Base-by-base conservation (phyloP, 2,113 vertebrate genomes). In the Protobothrops mucrosquamatus region DNA sequence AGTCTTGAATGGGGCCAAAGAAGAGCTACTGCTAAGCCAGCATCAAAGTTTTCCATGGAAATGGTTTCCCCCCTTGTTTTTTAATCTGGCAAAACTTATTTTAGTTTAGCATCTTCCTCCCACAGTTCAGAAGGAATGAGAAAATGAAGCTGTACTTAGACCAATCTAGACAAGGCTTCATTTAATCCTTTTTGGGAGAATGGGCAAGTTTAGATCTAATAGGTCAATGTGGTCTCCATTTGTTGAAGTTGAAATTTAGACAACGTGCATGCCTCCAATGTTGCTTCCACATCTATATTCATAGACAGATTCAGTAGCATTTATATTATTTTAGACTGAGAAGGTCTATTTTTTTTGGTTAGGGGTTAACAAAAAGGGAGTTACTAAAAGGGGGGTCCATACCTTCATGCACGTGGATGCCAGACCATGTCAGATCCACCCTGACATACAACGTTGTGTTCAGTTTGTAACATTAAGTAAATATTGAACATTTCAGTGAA, bases 401-500 rank as follows among this genome's bases (percentile, higher is more conserved):
- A 34, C 64, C 34, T 74, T 34, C n/a, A 34, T 52, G 43, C 56
- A 61, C 5, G 52, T 88, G 22, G 15, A 56, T 26, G 48, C 22
- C 55, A 87, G 51, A 4, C 1, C n/a, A 61, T 46, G 0, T 22
- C 11, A 20, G 26, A 46, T 8, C 24, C 18, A 61, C 9, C 8
- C 22, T 89, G 91, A 91, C 23, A n/a, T 39, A 3, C 43, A 91
- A 69, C 34, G 86, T 92, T 26, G 29, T 34, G 26, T 81, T 88
- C 87, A 91, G 86, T n/a, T 29, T n/a, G 91, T 95, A 90, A 90
- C 23, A 69, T 92, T 89, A 95, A 93, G 95, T 34, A 39, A 89
- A 89, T 24, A 94, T 92, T 86, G 34, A 90, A 85, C 93, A 48
- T 97, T 98, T 93, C 97, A 98, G 98, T 98, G 93, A 98, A 97